Evolutionary conservation across 2,797 vertebrate genomes (phyloP), one percentile per base, ranked within the genome.

Genomic region (Bovichtus variegatus): DNA sequence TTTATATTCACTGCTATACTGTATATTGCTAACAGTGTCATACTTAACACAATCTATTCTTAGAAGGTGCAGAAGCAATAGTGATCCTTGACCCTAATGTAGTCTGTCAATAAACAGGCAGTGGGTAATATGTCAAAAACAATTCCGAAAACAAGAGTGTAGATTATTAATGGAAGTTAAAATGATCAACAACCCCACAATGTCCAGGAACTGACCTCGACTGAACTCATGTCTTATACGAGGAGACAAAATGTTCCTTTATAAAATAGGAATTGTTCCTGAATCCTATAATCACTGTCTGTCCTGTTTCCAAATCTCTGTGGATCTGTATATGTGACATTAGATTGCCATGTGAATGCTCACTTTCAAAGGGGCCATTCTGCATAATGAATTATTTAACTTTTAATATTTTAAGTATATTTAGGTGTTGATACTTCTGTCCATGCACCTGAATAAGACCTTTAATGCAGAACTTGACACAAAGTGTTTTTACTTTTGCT

Each of bases 181-280:
- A 23, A 46, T 16, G 15, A 9, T 44, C 51, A 55, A 34, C 27
- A 31, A 18, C 38, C 16, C n/a, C 15, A 19, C 38, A 11, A 38
- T 38, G 46, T 38, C 5, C 2, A 38, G 15, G 50, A 65, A 25
- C 1, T 65, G n/a, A 47, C 47, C 1, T n/a, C n/a, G n/a, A n/a
- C n/a, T n/a, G n/a, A 25, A n/a, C 5, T 1, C 21, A 23, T 36
- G 8, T 27, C 3, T 21, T 43, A 21, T n/a, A 19, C 27, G 5
- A 19, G 21, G 21, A 73, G 36, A 72, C 43, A 36, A 43, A 34
- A 41, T 50, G 62, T 34, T 25, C 62, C 53, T 44, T 55, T n/a
- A 53, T 34, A 4, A 25, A 16, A 15, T 41, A 12, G 29, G 12
- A 29, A 12, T 25, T 47, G 18, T 40, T 36, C 13, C 6, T 57